phyloP scores from a whole-genome alignment of 2,797 vertebrate species.

The Falco columbarius region DNA sequence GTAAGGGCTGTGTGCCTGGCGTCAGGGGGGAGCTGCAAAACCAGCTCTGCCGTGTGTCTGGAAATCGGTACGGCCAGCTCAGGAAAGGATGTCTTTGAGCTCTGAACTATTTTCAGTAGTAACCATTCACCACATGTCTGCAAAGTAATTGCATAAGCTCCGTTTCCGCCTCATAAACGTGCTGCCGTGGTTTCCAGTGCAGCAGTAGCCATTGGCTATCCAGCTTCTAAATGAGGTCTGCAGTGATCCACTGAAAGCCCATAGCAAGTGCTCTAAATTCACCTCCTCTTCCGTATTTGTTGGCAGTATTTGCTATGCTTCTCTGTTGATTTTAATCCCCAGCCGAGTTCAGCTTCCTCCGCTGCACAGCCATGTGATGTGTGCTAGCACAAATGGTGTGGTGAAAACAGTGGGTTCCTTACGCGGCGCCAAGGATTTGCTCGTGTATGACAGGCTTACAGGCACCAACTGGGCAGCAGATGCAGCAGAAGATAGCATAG shows the following conservation, averaged over 20 bases:
- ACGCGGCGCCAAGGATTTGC: background rate
- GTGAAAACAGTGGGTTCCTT: background rate
- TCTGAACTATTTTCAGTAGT: background rate
- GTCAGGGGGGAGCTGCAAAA: background rate
- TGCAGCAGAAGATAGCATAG: background rate
- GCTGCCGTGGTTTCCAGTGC: background rate
- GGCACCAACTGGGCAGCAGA: background rate
- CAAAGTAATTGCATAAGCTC: background rate
- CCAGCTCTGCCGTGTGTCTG: background rate
- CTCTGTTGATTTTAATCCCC: background rate
- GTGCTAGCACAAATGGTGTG: background rate
- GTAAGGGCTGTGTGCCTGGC: slow-evolving; percentile 67
- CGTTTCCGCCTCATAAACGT: background rate
- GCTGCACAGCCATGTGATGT: background rate
- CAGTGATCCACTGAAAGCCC: background rate
- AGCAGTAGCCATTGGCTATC: background rate
- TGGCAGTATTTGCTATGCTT: background rate
- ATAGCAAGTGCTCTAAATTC: background rate
- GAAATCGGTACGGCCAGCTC: background rate
- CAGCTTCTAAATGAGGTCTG: background rate
- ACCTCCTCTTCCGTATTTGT: background rate
- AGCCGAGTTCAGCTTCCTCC: background rate
- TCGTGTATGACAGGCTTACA: background rate
- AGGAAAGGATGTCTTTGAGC: background rate
- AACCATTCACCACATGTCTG: background rate